Evolutionary conservation across 2,888 invertebrate species (phyloP), one percentile per base, ranked within the genome.

Genomic region (Leptogaster cylindrica): DNA sequence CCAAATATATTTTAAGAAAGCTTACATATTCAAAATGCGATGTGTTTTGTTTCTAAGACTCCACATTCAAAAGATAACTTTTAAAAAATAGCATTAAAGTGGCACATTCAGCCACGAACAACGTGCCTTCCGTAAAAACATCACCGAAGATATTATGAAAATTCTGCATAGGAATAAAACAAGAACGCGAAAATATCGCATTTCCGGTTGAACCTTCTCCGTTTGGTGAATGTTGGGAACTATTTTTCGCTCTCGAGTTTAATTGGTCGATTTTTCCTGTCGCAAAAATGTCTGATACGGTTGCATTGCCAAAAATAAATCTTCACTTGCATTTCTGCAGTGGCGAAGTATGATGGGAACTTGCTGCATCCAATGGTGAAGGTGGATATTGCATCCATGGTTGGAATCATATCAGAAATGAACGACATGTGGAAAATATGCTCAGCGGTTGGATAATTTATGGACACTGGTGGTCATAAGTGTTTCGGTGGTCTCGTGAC

Each of bases 141-240:
- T 27, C 14, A 27, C 27, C 1, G 51, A 31, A 18, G 33, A 18
- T 10, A 31, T 33, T 33, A 18, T 8, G 18, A 33, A 10, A 52
- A 31, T 27, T 52, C 27, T n/a, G n/a, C 14, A 28, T 16, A 18
- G 14, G 10, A 18, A 7, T 16, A 14, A 16, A 52, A 33, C 4
- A 20, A 18, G 27, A 52, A 31, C 18, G 18, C 18, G 20, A 52
- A 52, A 52, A 52, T 12, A 18, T 20, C 10, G 18, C 33, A 18
- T 20, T 52, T 52, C 52, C 52, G 52, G 52, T 52, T 52, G 52
- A 33, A 52, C 31, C 14, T 52, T 52, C 51, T 46, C 20, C n/a
- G 12, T 18, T 28, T 5, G 36, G 36, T 12, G 33, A 28, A 18
- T 31, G 52, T 18, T 52, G 18, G 20, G 33, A 52, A 52, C 52